Evolutionary conservation across 2,113 vertebrate species (phyloP), one percentile per base, ranked within the genome.

Genomic region (Xiphophorus couchianus): DNA sequence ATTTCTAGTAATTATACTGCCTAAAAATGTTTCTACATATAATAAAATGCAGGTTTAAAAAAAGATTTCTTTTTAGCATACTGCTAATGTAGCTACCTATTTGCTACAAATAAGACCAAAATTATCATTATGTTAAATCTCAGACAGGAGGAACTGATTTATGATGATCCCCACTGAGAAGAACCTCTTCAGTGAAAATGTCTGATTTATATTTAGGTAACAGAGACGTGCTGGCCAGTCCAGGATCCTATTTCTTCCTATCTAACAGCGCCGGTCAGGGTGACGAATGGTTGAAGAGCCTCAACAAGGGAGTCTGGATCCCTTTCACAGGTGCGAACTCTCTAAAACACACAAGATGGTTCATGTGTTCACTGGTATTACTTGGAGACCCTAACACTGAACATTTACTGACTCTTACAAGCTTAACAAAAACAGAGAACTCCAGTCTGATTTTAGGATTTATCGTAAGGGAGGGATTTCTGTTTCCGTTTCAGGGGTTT

Each of bases 281-380:
- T 0, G 95, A 95, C 28, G 93, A 94, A 84, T 95, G 94, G 94
- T 81, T 95, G 77, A 93, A 94, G 86, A 95, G 91, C 66, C 91
- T 95, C 61, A 94, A 93, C 84, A 95, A 94, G 67, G 93, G 93
- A 28, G 91, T 93, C n/a, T 95, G 95, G 94, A 94, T 95, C 79
- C 95, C 94, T 66, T 95, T 95, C 68, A 95, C 94, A 84, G 95
- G 94, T 94, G 51, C 6, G 25, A 39, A 44, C 14, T 28, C 37
- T 5, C 15, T 19, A 17, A 48, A n/a, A 58, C 51, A n/a, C 51
- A 58, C 51, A 25, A n/a, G n/a, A 58, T 11, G 51, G 51, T 58
- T 25, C 51, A 58, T 11, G 22, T n/a, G 25, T 25, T 58, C 25
- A n/a, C 9, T 54, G 22, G 51, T 25, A 2, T 25, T 25, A 25